Percentiles rank a stretch among this genome's conserved stretches.
Conservation (phyloP, 2,113 vertebrate species). For the Morone chrysops region DNA sequence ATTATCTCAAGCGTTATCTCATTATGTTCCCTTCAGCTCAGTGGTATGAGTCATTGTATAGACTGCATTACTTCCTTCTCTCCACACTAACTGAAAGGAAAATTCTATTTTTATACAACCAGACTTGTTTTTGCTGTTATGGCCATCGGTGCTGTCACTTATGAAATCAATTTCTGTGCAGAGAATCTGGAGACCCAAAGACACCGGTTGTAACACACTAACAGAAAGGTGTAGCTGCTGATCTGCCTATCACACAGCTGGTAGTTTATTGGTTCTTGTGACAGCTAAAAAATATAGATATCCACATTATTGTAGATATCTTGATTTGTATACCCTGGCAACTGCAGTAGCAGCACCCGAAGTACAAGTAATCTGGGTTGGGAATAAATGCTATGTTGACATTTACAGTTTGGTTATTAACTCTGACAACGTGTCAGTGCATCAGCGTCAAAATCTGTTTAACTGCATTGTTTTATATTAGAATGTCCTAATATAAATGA, state of each 20-base stretch:
- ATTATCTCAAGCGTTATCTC: conserved; percentile 39
- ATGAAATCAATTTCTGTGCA: background rate
- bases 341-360: background rate
- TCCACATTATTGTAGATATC: background rate
- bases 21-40: conserved; percentile 32
- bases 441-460: no score
- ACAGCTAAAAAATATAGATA: no score
- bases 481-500: no score
- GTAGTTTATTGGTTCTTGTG: no score
- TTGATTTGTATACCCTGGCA: background rate
- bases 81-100: conserved; percentile 8
- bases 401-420: no score
- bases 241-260: no score
- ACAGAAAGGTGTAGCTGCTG: background rate
- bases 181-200: background rate
- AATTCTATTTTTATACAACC: background rate
- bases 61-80: conserved; percentile 17
- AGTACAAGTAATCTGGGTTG: background rate
- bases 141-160: background rate
- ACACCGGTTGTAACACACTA: background rate
- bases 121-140: background rate
- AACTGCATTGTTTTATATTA: no score
- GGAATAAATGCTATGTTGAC: background rate
- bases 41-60: conserved; percentile 3
- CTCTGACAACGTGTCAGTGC: no score